These are phyloP conservation scores for Siderastrea siderea DNA, from an alignment of 92 coral and sea anemone species.

Conservation along the genomic window DNA sequence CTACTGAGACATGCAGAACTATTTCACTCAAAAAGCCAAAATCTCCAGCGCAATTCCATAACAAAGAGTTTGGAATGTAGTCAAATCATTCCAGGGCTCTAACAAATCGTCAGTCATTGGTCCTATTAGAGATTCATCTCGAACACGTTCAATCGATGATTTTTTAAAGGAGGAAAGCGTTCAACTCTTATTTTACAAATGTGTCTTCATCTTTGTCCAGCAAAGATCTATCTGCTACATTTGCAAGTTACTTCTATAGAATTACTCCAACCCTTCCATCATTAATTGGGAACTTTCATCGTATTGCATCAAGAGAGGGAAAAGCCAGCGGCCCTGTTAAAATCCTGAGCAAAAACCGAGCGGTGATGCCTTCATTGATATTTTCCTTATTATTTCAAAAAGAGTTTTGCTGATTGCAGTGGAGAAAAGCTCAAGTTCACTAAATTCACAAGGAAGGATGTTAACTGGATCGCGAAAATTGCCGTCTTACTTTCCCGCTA, in stretches of 20 bases:
- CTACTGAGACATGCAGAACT: slow-evolving; percentile 15
- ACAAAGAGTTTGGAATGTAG: not conserved
- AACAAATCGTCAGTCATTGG: not conserved
- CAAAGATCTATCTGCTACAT: slow-evolving; percentile 13
- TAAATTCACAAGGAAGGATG: slow-evolving; percentile 13
- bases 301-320: slow-evolving; percentile 13
- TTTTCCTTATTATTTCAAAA: slow-evolving; percentile 27
- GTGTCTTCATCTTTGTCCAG: slow-evolving; percentile 14
- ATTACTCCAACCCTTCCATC: slow-evolving; percentile 16
- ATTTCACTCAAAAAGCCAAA: not conserved
- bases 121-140: not conserved
- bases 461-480: slow-evolving; percentile 17
- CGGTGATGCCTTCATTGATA: slow-evolving; percentile 47
- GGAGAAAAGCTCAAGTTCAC: slow-evolving; percentile 20
- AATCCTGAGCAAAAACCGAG: slow-evolving; percentile 14
- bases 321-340: slow-evolving; percentile 13
- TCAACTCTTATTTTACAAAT: slow-evolving; percentile 13
- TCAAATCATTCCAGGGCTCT: not conserved
- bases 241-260: slow-evolving; percentile 21
- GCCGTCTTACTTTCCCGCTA: slow-evolving; percentile 16
- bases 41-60: not conserved
- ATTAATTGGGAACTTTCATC: slow-evolving; percentile 27
- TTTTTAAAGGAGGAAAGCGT: not conserved
- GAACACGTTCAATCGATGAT: not conserved
- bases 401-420: slow-evolving; percentile 42